Conservation (phyloP, 1,140 invertebrate species). For the Drosophila truncata region DNA sequence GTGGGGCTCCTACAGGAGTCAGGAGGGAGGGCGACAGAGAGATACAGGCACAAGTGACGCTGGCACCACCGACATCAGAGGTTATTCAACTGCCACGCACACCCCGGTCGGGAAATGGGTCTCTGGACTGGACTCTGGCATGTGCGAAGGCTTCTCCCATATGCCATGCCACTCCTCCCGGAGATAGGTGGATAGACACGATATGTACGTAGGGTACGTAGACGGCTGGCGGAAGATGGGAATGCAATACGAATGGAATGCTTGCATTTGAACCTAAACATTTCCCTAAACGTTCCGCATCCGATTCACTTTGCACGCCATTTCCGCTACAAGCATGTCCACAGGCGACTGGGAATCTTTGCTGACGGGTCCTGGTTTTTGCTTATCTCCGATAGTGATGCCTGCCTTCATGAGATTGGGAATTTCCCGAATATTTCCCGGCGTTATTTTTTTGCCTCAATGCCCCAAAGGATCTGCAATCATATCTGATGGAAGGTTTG, state of each 20-base stretch:
- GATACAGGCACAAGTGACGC: slow-evolving; percentile 48
- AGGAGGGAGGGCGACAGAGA: slow-evolving; percentile 36
- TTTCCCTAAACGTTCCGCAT: slow-evolving; percentile 74
- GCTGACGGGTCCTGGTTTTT: slow-evolving; percentile 20
- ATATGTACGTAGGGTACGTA: slow-evolving; percentile 15
- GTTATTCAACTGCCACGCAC: slow-evolving; percentile 76
- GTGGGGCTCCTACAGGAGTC: slow-evolving; percentile 56
- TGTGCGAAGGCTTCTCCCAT: slow-evolving; percentile 41
- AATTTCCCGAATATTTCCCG: slow-evolving; percentile 30
- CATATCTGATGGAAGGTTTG: neutral
- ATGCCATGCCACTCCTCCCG: slow-evolving; percentile 22
- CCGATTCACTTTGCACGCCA: slow-evolving; percentile 81
- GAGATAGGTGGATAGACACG: slow-evolving; percentile 53
- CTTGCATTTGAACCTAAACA: slow-evolving; percentile 79
- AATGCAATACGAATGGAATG: slow-evolving; percentile 56
- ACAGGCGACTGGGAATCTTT: slow-evolving; percentile 32
- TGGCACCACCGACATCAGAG: slow-evolving; percentile 55
- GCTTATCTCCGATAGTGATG: slow-evolving; percentile 45
- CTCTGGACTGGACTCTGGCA: slow-evolving; percentile 37
- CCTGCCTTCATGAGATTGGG: slow-evolving; percentile 28
- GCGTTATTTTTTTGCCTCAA: neutral
- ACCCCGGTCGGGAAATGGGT: slow-evolving; percentile 34
- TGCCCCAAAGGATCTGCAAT: neutral
- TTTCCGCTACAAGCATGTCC: slow-evolving; percentile 71
- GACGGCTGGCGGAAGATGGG: slow-evolving; percentile 15